Conservation (phyloP, 2,797 vertebrate genomes). For the Gallinago stenura region DNA sequence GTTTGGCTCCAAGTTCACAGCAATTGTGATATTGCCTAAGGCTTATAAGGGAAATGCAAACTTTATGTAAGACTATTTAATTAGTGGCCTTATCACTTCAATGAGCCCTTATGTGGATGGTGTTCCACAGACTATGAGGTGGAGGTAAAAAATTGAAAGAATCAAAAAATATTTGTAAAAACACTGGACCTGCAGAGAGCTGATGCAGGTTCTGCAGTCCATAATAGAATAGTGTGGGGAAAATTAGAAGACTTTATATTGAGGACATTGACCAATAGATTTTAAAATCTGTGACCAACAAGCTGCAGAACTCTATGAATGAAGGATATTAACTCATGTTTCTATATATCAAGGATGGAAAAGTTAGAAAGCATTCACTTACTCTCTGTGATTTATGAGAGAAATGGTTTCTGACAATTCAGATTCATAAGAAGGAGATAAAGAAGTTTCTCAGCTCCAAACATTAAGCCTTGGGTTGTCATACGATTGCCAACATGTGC, state of each 20-base stretch:
- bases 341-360: neutral
- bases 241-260: neutral
- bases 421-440: neutral
- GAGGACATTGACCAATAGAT: neutral
- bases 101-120: neutral
- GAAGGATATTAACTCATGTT: neutral
- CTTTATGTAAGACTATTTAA: neutral
- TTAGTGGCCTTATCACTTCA: neutral
- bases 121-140: neutral
- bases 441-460: neutral
- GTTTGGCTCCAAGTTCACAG: neutral
- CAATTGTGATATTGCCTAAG: neutral
- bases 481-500: fast-evolving
- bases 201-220: neutral
- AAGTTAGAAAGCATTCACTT: neutral
- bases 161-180: neutral
- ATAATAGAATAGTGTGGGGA: neutral
- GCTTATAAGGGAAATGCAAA: neutral
- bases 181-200: neutral
- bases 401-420: neutral
- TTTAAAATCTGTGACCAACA: neutral
- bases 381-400: neutral
- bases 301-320: neutral
- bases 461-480: neutral
- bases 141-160: neutral